phyloP scores from a whole-genome alignment of 2,888 invertebrate genomes.

The Heteromyza rotundicornis region DNA sequence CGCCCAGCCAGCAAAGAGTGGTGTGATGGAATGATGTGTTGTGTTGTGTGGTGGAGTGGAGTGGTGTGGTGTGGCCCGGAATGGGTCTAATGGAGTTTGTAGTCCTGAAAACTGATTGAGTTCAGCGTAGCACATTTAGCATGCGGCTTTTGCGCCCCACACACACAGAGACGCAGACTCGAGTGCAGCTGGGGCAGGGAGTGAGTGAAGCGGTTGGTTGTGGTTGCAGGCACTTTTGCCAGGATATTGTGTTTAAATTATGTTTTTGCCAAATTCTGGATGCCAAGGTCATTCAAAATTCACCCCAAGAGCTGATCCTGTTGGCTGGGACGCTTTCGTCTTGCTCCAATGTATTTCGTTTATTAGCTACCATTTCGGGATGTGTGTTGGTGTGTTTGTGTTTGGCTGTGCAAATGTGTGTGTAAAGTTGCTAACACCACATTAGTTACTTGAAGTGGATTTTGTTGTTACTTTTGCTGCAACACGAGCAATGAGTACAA shows the following conservation, averaged over 20 bases:
- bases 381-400: constrained; percentile 10
- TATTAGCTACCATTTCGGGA: constrained; percentile 1
- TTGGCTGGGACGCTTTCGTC: not conserved
- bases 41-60: not conserved
- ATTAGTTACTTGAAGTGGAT: constrained; percentile 12
- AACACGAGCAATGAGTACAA: constrained; percentile 11
- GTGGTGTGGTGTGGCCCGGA: not conserved
- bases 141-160: constrained; percentile 12
- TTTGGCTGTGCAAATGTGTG: not conserved
- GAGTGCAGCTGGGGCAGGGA: not conserved
- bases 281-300: constrained; percentile 64
- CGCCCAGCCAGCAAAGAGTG: not conserved
- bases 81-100: constrained; percentile 14
- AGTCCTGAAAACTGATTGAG: constrained; percentile 46
- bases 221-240: constrained; percentile 11
- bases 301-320: constrained; percentile 47
- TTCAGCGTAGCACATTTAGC: constrained; percentile 40
- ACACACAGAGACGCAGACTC: not conserved
- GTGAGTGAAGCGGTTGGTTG: not conserved
- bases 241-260: constrained; percentile 52
- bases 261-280: constrained; percentile 49
- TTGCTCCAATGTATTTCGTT: constrained; percentile 1
- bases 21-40: not conserved
- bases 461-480: constrained; percentile 1
- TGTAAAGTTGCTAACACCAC: constrained; percentile 16